These are phyloP conservation scores for Ferdinandea cuprea DNA, from an alignment of 2,888 invertebrate species.

Conservation along the genomic window DNA sequence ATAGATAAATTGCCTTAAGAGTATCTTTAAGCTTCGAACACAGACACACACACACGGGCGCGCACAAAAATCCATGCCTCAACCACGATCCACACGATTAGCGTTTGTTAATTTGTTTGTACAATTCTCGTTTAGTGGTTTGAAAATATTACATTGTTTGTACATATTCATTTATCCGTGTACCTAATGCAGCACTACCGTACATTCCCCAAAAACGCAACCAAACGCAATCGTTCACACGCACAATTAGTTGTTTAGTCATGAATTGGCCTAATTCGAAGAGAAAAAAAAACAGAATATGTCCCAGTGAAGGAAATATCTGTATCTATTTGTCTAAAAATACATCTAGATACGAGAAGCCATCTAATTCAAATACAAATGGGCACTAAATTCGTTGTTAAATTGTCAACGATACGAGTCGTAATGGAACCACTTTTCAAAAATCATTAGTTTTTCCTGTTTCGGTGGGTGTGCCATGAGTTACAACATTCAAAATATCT, in stretches of 20 bases:
- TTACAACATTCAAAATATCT: constrained; percentile 11
- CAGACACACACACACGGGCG: background rate
- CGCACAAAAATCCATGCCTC: no score
- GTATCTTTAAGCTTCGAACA: background rate
- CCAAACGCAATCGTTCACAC: constrained; percentile 38
- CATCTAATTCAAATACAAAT: constrained; percentile 48
- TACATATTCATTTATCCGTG: background rate
- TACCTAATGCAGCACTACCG: background rate
- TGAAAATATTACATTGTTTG: background rate
- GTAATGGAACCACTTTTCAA: constrained; percentile 14
- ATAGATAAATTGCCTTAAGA: constrained; percentile 22
- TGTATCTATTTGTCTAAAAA: constrained; percentile 44
- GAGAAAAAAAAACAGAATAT: no score
- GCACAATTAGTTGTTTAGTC: constrained; percentile 66
- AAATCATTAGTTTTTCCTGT: constrained; percentile 9
- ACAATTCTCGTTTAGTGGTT: background rate
- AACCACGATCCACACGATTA: constrained; percentile 2
- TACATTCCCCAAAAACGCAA: background rate
- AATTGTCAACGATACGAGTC: constrained; percentile 12
- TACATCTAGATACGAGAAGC: constrained; percentile 40
- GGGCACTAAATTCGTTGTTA: constrained; percentile 27
- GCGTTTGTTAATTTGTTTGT: constrained; percentile 31
- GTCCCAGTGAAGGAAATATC: constrained; percentile 14
- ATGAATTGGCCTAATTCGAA: constrained; percentile 55
- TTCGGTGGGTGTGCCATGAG: constrained; percentile 24